Conservation (phyloP, 2,888 invertebrate genomes). For the Tetramorium bicarinatum region DNA sequence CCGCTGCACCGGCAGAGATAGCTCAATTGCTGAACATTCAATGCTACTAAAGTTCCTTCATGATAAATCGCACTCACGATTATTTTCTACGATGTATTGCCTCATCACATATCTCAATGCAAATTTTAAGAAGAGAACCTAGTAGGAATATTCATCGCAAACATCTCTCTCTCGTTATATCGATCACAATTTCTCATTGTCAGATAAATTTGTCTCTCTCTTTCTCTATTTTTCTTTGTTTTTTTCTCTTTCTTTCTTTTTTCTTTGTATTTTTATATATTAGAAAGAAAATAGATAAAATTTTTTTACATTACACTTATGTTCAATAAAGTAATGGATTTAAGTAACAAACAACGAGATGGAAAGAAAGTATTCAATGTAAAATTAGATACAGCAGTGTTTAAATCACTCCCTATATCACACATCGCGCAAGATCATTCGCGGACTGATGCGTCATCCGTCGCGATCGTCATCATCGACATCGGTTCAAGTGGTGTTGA, state of each 20-base stretch:
- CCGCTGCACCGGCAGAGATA: slow-evolving; percentile 75
- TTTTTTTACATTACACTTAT: background rate
- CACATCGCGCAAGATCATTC: slow-evolving; percentile 81
- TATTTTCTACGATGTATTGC: slow-evolving; percentile 41
- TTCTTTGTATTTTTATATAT: background rate
- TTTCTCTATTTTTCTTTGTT: no score
- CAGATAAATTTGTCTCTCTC: background rate
- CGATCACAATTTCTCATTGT: background rate
- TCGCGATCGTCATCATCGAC: slow-evolving; percentile 81
- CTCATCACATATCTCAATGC: slow-evolving; percentile 28
- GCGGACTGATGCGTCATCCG: slow-evolving; percentile 82
- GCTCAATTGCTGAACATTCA: slow-evolving; percentile 83
- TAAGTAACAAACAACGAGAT: background rate
- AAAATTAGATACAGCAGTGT: slow-evolving; percentile 33
- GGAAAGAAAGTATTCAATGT: background rate
- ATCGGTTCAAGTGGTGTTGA: slow-evolving; percentile 86
- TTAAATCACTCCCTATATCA: slow-evolving; percentile 74
- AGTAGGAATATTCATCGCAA: background rate
- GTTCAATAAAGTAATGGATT: background rate
- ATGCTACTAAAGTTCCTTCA: slow-evolving; percentile 74
- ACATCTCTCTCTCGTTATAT: no score
- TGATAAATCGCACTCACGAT: slow-evolving; percentile 62
- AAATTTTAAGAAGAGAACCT: background rate
- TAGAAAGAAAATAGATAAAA: background rate
- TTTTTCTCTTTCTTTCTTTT: background rate